Base-by-base conservation (phyloP, 2,113 vertebrate genomes). In the Sylvia atricapilla region DNA sequence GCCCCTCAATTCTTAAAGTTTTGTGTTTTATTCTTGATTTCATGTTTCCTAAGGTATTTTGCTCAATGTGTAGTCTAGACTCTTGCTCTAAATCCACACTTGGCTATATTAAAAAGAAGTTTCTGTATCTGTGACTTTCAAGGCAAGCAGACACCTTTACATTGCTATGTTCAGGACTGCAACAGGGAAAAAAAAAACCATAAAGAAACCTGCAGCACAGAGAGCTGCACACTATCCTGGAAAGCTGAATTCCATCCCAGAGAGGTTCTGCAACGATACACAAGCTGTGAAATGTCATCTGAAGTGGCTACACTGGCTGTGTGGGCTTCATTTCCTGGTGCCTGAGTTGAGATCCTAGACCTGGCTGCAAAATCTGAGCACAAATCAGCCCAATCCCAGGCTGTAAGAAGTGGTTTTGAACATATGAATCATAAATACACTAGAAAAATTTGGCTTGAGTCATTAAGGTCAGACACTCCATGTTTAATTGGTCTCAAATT, bases 211-310 rank as follows among this genome's bases (percentile, higher is more conserved):
- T 43, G 66, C 44, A 73, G 78, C 78, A 31, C 58, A 72, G 58
- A 69, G 84, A 96, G 85, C 92, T 89, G 70, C 56, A 90, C 0
- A 1, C 31, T 52, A 9, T 60, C 70, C 85, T 82, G 82, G 82
- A 44, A 63, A 87, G 84, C 84, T 82, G 62, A 79, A 46, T 49
- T 81, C 70, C 46, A 68, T 46, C 84, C 82, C 75, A 46, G 62
- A 87, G 90, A 69, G 22, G 76, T 44, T 75, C n/a, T 19, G 82
- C 92, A 94, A 58, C 5, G 78, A 64, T 7, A 41, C 0, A 1
- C 16, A 60, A 60, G 82, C 73, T 87, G 87, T 43, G 85, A 91
- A 85, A 82, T 68, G 75, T 68, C 78, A 31, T 13, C 66, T 68
- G 13, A 77, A 93, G 95, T 23, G 84, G 66, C 81, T 94, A 69